These are phyloP conservation scores for Phrynocephalus vlangalii DNA, from an alignment of 2,797 vertebrate species.

Conservation along the genomic window DNA sequence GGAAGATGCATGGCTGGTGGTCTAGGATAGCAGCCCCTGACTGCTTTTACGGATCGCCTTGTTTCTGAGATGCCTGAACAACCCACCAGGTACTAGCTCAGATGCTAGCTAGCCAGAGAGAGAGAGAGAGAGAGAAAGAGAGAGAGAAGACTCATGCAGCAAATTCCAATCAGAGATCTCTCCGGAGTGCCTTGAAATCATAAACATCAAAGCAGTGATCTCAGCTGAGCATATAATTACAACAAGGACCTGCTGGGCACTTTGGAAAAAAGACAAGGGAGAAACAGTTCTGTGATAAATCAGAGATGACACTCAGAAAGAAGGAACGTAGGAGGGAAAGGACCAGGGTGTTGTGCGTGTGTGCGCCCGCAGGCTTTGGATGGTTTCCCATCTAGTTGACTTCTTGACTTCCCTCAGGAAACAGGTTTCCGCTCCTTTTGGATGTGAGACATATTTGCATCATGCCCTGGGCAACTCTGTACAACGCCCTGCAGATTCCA, in stretches of 20 bases:
- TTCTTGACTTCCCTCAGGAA: slow-evolving; percentile 13
- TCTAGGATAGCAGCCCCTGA: too few species aligned
- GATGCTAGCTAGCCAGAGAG: not conserved
- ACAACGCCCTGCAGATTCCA: not conserved
- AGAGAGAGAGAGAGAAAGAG: slow-evolving; percentile 16
- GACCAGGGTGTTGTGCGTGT: not conserved
- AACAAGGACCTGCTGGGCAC: slow-evolving; percentile 29
- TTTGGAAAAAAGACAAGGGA: slow-evolving; percentile 34
- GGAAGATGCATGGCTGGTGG: not conserved
- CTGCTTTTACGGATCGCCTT: not conserved
- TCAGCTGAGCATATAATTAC: slow-evolving; percentile 34
- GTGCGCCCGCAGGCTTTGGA: not conserved
- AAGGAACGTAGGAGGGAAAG: not conserved
- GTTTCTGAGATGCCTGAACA: not conserved
- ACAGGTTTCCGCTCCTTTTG: not conserved
- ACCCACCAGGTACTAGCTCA: not conserved
- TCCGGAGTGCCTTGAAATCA: slow-evolving; percentile 4
- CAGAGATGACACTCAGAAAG: not conserved
- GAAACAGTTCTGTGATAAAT: not conserved
- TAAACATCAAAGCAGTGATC: slow-evolving; percentile 35
- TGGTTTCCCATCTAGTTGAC: not conserved
- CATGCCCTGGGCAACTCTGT: accelerated
- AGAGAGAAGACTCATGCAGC: slow-evolving; percentile 9
- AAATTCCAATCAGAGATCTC: slow-evolving; percentile 44
- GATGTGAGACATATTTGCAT: not conserved